Evolutionary conservation across 1,140 invertebrate species (phyloP).

Genomic region (Drosophila murphyi): DNA sequence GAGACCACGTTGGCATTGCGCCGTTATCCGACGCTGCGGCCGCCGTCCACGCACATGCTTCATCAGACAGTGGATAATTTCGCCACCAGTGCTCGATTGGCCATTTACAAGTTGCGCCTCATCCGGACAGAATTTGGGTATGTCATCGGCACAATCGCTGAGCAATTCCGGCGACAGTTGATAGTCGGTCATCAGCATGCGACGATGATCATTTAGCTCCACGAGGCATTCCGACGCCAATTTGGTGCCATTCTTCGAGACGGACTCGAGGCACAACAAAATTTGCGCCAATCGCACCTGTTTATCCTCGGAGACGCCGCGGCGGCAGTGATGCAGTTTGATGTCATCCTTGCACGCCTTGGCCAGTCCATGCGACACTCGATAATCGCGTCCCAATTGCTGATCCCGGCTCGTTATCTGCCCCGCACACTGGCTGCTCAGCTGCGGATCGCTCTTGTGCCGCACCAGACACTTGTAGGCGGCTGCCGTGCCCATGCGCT

Average conservation of each 20-base stretch:
- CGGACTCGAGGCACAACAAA: conserved; percentile 95
- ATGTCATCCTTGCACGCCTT: conserved; percentile 96
- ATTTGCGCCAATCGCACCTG: conserved; percentile 95
- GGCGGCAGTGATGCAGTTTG: conserved; percentile 90
- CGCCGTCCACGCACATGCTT: conserved; percentile 90
- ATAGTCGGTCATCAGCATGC: conserved; percentile 96
- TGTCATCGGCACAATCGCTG: conserved; percentile 94
- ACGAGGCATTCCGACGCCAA: conserved; percentile 91
- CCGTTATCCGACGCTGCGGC: conserved; percentile 87
- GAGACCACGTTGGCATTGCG: conserved; percentile 89
- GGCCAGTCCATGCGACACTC: conserved; percentile 94
- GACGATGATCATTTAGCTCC: conserved; percentile 96
- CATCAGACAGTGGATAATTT: conserved; percentile 98
- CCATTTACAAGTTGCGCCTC: conserved; percentile 85
- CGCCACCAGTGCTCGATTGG: conserved; percentile 87
- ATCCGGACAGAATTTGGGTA: conserved; percentile 89
- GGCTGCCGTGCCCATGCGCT: conserved; percentile 89
- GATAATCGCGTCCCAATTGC: conserved; percentile 95
- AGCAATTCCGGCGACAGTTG: conserved; percentile 91
- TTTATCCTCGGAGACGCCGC: conserved; percentile 91
- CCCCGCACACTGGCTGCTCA: conserved; percentile 91
- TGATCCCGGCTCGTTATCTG: conserved; percentile 94
- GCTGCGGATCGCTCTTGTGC: conserved; percentile 91
- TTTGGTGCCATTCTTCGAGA: conserved; percentile 90
- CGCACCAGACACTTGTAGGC: conserved; percentile 97